phyloP scores from a whole-genome alignment of 2,888 invertebrate genomes.

The Agonum fuliginosum region DNA sequence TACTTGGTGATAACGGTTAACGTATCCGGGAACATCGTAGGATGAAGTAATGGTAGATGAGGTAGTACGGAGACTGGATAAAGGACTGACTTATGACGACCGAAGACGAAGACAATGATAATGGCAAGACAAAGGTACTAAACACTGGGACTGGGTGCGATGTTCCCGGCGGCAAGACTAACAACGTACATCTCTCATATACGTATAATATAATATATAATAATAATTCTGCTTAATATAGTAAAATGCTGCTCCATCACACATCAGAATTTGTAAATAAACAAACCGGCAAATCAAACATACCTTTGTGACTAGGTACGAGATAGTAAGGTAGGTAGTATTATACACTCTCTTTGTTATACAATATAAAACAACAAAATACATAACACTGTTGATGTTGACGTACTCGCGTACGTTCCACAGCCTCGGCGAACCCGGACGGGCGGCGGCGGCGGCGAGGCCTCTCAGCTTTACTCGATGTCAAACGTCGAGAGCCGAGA shows the following conservation, averaged over 20 bases:
- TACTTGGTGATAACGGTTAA: conserved; percentile 54
- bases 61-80: not conserved
- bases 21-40: conserved; percentile 31
- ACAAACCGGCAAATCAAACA: conserved; percentile 60
- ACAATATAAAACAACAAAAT: conserved; percentile 61
- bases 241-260: conserved; percentile 59
- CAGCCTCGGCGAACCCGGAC: conserved; percentile 41
- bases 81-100: not conserved
- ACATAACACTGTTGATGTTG: conserved; percentile 58
- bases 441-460: conserved; percentile 51
- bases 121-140: conserved; percentile 24
- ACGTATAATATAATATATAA: conserved; percentile 57
- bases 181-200: conserved; percentile 59
- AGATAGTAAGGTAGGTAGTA: conserved; percentile 58
- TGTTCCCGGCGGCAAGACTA: conserved; percentile 56
- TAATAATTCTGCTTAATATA: conserved; percentile 59
- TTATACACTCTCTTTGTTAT: conserved; percentile 60
- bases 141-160: conserved; percentile 2
- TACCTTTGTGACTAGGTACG: conserved; percentile 60
- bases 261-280: conserved; percentile 57
- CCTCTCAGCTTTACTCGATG: conserved; percentile 4
- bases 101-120: not conserved
- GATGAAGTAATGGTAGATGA: not conserved
- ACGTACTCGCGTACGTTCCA: conserved; percentile 56
- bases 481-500: conserved; percentile 19